Base-by-base conservation (phyloP, 2,113 vertebrate species). In the Danionella cerebrum region DNA sequence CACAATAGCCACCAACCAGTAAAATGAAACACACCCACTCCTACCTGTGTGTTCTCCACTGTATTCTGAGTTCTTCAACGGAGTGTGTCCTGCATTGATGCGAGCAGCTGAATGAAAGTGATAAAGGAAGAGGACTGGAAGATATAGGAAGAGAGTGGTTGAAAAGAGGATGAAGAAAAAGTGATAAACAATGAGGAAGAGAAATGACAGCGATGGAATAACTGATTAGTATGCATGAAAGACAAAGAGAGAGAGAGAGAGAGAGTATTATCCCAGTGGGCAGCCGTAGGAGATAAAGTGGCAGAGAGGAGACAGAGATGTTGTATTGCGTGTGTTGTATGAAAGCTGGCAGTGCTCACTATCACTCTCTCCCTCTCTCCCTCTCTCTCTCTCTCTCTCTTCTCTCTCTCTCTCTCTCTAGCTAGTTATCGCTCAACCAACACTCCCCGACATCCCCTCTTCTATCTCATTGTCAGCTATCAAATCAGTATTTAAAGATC, bases 31-130 rank as follows among this genome's bases (percentile, higher is more conserved):
- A 31, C 27, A 47, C 18, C 9, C 19, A 68, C 53, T 25, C 70
- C 67, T 76, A 76, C 70, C 70, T 66, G 65, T 57, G 8, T 68
- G 50, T 59, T 8, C 31, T 50, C 29, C 33, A 42, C 66, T 14
- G 31, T 67, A 51, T 60, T 42, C 12, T 39, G 55, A 51, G 52
- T 22, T 39, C 29, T 18, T 52, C 51, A 33, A 35, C 35, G 14
- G 58, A 31, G n/a, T n/a, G n/a, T n/a, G n/a, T n/a, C n/a, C n/a
- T 44, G 50, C 27, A 55, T 55, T 18, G 38, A 18, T 44, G 45
- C 25, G 35, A 65, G 24, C n/a, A 36, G 48, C 14, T 55, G 41
- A 48, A 47, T 18, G 16, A 22, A 47, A 75, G 42, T 39, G 22
- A 50, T 9, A 44, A 35, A 69, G 59, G 39, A 27, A 69, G 13